Evolutionary conservation across 2,888 invertebrate species (phyloP).

Genomic region (Himalopsyche anomala): DNA sequence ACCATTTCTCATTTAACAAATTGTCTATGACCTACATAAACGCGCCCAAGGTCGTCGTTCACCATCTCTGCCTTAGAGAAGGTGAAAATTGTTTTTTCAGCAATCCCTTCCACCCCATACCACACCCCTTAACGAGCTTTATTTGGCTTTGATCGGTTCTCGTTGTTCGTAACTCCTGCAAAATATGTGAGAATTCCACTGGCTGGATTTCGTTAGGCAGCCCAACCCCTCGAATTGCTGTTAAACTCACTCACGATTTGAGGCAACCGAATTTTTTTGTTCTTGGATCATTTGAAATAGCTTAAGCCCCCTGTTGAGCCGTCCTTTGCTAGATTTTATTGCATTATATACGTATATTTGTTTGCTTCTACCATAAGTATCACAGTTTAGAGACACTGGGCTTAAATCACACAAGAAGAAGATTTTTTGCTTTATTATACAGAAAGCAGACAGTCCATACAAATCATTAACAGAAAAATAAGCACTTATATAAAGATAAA

Average conservation of each 20-base stretch:
- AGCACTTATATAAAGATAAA: no score
- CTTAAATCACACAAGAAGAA: no score
- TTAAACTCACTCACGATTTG: not conserved
- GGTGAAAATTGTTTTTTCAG: constrained; percentile 37
- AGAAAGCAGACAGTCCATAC: no score
- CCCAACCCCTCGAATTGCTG: constrained; percentile 8
- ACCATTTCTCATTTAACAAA: not conserved
- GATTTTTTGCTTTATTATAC: no score
- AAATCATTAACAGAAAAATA: no score
- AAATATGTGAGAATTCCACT: constrained; percentile 35
- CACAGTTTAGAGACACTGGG: no score
- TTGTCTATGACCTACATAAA: not conserved
- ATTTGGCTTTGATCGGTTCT: constrained; percentile 32
- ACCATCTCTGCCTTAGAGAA: not conserved
- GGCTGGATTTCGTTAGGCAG: not conserved
- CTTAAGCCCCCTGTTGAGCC: no score
- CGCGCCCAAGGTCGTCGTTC: not conserved
- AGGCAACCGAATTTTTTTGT: not conserved
- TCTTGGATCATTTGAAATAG: not conserved
- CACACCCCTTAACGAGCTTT: constrained; percentile 41
- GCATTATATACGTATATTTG: no score
- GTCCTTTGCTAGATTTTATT: no score
- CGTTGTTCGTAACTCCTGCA: constrained; percentile 5
- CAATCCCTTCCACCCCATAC: constrained; percentile 12
- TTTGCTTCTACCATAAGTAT: no score